Base-by-base conservation (phyloP, 1,140 invertebrate species). In the Bombus consobrinus region DNA sequence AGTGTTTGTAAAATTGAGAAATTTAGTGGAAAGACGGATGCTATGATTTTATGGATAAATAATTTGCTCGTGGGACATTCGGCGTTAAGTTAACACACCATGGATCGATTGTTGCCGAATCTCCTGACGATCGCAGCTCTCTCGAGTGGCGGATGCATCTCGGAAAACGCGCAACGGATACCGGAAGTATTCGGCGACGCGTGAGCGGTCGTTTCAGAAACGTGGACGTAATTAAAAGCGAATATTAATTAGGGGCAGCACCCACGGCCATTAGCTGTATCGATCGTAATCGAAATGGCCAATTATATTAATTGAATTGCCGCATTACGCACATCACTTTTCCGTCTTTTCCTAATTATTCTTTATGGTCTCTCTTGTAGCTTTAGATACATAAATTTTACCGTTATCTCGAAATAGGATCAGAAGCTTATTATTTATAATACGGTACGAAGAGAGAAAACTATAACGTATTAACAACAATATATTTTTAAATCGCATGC, bases 161-260 rank as follows among this genome's bases (percentile, higher is more conserved):
- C 37, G 39, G n/a, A 28, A 32, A 78, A 41, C 25, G 32, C n/a
- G 32, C 41, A 34, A 34, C 41, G 62, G 37, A 22, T 53, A 53
- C 34, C 43, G 78, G 39, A 69, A 69, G 43, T 53, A 73, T 59
- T 34, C 53, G 37, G 9, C 53, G 32, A 47, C 4, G n/a, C n/a
- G 25, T 68, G 69, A 64, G n/a, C 5, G 53, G 22, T 82, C 71
- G 37, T 81, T 81, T 73, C 39, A 73, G 47, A 71, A 72, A 59
- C 80, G 71, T 39, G 28, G 28, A 28, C 57, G 71, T 37, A 64
- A 82, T 82, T 82, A 74, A 74, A 82, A 74, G 68, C 80, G 71
- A 74, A 82, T 82, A 82, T 82, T 82, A 82, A 82, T 74, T 74
- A 74, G 80, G 69, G 39, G 6, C 43, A 71, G 66, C 15, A 28